Evolutionary conservation across 1,140 invertebrate genomes (phyloP).

Genomic region (Caenorhabditis remanei): DNA sequence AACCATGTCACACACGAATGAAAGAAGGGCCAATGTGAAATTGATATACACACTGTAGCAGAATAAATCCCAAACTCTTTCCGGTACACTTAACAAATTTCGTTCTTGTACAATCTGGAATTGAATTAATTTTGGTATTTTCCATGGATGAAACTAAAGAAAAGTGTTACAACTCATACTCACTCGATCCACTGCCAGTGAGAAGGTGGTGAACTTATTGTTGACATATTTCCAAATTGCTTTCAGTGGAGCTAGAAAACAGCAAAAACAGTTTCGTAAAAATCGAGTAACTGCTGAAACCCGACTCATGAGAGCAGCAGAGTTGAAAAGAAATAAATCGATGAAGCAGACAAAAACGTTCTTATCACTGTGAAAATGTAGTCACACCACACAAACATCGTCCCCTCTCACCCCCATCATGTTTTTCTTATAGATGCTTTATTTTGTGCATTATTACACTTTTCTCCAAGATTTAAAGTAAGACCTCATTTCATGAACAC

Average conservation of each 20-base stretch:
- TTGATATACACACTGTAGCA: slow-evolving; percentile 29
- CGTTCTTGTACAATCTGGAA: slow-evolving; percentile 29
- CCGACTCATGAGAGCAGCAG: background rate
- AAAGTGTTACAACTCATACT: background rate
- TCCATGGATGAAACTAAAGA: too few species aligned
- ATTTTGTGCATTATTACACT: background rate
- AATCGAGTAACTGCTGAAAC: too few species aligned
- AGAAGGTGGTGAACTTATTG: background rate
- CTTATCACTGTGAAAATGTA: slow-evolving; percentile 33
- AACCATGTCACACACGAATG: background rate
- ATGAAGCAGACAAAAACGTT: slow-evolving; percentile 18
- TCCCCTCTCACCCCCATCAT: background rate
- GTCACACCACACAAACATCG: background rate
- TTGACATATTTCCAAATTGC: background rate
- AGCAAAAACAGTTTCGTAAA: background rate
- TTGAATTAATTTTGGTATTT: too few species aligned
- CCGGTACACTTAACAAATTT: slow-evolving; percentile 32
- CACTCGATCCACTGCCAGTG: background rate
- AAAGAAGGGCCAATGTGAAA: background rate
- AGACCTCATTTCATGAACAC: background rate
- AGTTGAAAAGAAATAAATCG: background rate
- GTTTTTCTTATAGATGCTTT: background rate
- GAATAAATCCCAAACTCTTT: background rate
- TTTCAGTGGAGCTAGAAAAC: slow-evolving; percentile 17
- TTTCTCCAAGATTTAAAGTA: background rate